A percentile compares a stretch with the other conserved stretches of the same genome.
Evolutionary conservation across 2,888 invertebrate species (phyloP).

Genomic region (Epinotia nisella): DNA sequence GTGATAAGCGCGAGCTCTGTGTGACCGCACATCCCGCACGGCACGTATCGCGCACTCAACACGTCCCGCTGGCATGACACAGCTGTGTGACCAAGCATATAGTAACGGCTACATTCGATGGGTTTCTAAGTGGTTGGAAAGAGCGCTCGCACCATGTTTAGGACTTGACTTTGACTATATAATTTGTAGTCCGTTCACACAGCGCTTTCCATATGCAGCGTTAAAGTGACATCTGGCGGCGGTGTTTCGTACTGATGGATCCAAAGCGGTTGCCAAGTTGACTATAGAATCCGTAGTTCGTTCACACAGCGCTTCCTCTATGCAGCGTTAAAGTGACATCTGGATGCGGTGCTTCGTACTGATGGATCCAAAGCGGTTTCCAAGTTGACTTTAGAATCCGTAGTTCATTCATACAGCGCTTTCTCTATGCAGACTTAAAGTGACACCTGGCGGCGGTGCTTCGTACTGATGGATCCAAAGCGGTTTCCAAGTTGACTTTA

Average conservation of each 20-base stretch:
- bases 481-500: slow-evolving; percentile 51
- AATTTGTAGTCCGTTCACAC: slow-evolving; percentile 56
- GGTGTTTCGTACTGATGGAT: slow-evolving; percentile 69
- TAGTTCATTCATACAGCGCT: slow-evolving; percentile 67
- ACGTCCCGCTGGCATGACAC: too few relatives aligned
- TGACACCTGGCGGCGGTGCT: slow-evolving; percentile 76
- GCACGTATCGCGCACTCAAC: too few relatives aligned
- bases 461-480: slow-evolving; percentile 65
- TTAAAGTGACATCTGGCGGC: slow-evolving; percentile 77
- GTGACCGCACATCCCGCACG: too few relatives aligned
- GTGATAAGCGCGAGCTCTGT: too few relatives aligned
- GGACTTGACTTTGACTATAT: too few relatives aligned
- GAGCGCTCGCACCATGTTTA: too few relatives aligned
- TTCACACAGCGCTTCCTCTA: slow-evolving; percentile 75
- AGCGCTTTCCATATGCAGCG: slow-evolving; percentile 74
- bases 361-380: slow-evolving; percentile 60
- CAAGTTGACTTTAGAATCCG: too few relatives aligned
- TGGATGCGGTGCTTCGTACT: slow-evolving; percentile 75
- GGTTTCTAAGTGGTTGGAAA: too few relatives aligned
- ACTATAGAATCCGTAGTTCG: neutral
- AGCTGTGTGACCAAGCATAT: too few relatives aligned
- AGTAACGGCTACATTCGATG: too few relatives aligned
- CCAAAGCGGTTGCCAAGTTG: slow-evolving; percentile 55
- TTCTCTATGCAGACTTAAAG: slow-evolving; percentile 73
- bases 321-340: slow-evolving; percentile 77